Conservation (phyloP, 2,888 invertebrate species). For the Hartigia nigra region DNA sequence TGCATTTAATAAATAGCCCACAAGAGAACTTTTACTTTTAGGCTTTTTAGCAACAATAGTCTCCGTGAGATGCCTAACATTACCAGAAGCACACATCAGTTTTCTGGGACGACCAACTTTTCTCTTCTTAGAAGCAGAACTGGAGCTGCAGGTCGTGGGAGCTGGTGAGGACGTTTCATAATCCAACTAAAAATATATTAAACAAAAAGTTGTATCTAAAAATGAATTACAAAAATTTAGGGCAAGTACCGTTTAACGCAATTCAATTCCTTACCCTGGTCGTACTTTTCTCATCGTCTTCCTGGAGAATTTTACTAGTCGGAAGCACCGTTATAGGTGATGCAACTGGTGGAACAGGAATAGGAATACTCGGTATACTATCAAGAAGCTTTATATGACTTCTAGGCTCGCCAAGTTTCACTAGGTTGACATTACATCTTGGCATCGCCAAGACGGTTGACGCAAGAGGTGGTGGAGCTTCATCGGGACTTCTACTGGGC, state of each 20-base stretch:
- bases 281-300: slow-evolving; percentile 50
- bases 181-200: slow-evolving; percentile 33
- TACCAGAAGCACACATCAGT: slow-evolving; percentile 70
- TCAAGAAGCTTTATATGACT: slow-evolving; percentile 60
- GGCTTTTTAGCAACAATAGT: slow-evolving; percentile 87
- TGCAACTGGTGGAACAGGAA: slow-evolving; percentile 48
- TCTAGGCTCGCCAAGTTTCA: slow-evolving; percentile 56
- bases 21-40: slow-evolving; percentile 75
- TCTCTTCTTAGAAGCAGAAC: slow-evolving; percentile 75
- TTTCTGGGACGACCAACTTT: slow-evolving; percentile 87
- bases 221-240: not conserved
- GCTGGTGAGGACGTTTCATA: slow-evolving; percentile 53
- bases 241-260: not conserved
- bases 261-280: slow-evolving; percentile 26
- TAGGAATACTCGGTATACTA: slow-evolving; percentile 58
- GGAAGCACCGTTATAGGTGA: slow-evolving; percentile 47
- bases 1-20: slow-evolving; percentile 74
- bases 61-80: slow-evolving; percentile 75
- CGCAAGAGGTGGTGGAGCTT: slow-evolving; percentile 31
- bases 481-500: slow-evolving; percentile 29
- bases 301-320: slow-evolving; percentile 35
- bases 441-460: slow-evolving; percentile 48
- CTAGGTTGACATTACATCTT: slow-evolving; percentile 58
- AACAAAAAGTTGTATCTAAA: not conserved
- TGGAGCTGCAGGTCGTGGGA: slow-evolving; percentile 46